These are phyloP conservation scores for Rotaria magnacalcarata DNA, from an alignment of 2,888 invertebrate genomes.

Conservation along the genomic window DNA sequence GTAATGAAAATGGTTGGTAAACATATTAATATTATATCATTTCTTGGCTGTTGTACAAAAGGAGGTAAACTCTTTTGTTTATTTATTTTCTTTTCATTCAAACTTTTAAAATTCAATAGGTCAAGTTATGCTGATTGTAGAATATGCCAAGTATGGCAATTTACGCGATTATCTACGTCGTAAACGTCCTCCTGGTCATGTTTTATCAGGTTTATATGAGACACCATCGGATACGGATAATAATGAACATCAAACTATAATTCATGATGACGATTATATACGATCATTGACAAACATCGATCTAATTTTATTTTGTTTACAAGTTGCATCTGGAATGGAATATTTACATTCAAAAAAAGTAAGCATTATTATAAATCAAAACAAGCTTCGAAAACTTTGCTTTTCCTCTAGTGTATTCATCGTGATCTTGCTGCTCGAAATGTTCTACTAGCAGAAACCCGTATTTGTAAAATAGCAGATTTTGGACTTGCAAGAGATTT, in stretches of 20 bases:
- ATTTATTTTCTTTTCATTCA: too few species aligned
- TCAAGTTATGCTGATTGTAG: conserved; percentile 39
- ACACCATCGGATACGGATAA: conserved; percentile 18
- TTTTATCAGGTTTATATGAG: not conserved
- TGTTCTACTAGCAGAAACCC: conserved; percentile 42
- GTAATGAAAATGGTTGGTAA: conserved; percentile 88
- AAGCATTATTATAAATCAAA: not conserved
- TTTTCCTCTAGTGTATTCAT: conserved; percentile 37
- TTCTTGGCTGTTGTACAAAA: conserved; percentile 75
- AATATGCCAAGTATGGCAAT: conserved; percentile 45
- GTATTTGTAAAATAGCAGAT: conserved; percentile 43
- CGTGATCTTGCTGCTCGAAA: conserved; percentile 46
- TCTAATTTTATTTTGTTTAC: conserved; percentile 39
- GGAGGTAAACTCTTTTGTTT: conserved; percentile 47
- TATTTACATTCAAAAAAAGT: conserved; percentile 46
- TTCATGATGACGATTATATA: not conserved
- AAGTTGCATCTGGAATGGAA: conserved; percentile 42
- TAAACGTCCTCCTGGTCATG: conserved; percentile 18
- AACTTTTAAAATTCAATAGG: not conserved
- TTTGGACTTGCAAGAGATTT: conserved; percentile 46
- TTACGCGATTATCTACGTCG: conserved; percentile 38
- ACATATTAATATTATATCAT: conserved; percentile 83
- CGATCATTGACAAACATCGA: conserved; percentile 30
- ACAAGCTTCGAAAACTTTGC: not conserved
- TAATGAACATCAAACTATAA: not conserved